These are phyloP conservation scores for Bufotes viridis DNA, from an alignment of 2,797 vertebrate genomes.

Conservation along the genomic window DNA sequence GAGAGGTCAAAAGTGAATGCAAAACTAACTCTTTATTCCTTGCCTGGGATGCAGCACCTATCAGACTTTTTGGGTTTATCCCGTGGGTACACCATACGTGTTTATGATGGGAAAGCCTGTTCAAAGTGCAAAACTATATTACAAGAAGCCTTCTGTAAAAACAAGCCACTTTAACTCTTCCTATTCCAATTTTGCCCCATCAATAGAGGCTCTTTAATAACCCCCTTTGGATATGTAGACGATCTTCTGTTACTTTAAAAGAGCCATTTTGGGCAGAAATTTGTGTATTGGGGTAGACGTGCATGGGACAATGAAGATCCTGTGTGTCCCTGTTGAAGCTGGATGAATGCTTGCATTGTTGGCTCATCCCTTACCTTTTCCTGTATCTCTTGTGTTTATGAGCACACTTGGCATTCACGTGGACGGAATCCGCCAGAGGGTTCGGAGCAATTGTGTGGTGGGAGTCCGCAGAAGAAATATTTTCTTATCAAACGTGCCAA, in stretches of 20 bases:
- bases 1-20: not conserved
- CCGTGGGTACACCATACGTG: no score
- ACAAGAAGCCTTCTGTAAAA: no score
- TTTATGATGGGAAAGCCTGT: no score
- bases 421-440: not conserved
- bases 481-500: not conserved
- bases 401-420: not conserved
- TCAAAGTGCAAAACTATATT: no score
- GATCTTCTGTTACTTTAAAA: not conserved
- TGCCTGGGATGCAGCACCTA: no score
- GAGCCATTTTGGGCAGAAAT: not conserved
- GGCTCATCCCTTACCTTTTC: constrained; percentile 2
- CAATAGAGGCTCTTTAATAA: not conserved
- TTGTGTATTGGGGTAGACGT: not conserved
- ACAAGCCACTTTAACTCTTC: no score
- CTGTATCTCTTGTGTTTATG: not conserved
- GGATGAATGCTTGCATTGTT: constrained; percentile 6
- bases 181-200: no score
- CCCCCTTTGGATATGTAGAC: not conserved
- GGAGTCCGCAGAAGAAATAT: not conserved
- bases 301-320: not conserved
- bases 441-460: not conserved
- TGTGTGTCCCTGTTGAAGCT: not conserved
- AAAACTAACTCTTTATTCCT: not conserved
- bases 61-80: no score